Evolutionary conservation across 2,888 invertebrate genomes (phyloP).

Genomic region (Andrena bucephala): DNA sequence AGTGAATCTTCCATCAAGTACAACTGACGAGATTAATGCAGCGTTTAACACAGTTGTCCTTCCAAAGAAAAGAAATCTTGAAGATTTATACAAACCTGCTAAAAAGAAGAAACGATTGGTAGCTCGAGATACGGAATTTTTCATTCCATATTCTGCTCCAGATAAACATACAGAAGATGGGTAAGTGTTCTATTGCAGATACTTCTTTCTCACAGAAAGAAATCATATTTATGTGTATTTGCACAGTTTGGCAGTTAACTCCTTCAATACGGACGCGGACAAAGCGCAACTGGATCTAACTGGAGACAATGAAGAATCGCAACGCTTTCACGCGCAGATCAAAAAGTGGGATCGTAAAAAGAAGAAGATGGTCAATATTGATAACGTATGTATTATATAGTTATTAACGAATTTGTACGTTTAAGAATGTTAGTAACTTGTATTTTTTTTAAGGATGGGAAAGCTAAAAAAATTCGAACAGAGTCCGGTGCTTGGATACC

Average conservation of each 20-base stretch:
- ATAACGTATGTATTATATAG: conserved; percentile 86
- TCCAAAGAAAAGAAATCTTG: conserved; percentile 87
- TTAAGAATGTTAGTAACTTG: neutral
- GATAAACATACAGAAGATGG: conserved; percentile 95
- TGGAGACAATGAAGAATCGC: conserved; percentile 91
- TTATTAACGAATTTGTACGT: conserved; percentile 19
- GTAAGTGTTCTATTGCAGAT: conserved; percentile 84
- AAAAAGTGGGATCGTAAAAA: conserved; percentile 97
- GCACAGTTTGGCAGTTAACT: conserved; percentile 90
- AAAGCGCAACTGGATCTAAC: conserved; percentile 93
- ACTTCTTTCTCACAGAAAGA: neutral
- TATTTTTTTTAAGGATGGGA: conserved; percentile 84
- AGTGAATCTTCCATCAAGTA: conserved; percentile 83
- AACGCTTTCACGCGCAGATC: conserved; percentile 87
- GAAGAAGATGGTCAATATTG: conserved; percentile 95
- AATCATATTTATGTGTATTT: conserved; percentile 2
- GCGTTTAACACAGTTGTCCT: conserved; percentile 87
- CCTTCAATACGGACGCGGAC: conserved; percentile 92
- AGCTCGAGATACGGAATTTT: conserved; percentile 91
- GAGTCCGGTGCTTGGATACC: conserved; percentile 98
- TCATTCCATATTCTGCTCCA: conserved; percentile 93
- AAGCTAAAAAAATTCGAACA: conserved; percentile 94
- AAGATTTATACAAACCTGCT: conserved; percentile 86
- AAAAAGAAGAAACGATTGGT: conserved; percentile 86
- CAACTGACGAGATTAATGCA: conserved; percentile 86